A percentile compares a stretch with the other conserved stretches of the same genome.
Conservation (phyloP, 1,140 invertebrate genomes). For the Sipha flava region DNA sequence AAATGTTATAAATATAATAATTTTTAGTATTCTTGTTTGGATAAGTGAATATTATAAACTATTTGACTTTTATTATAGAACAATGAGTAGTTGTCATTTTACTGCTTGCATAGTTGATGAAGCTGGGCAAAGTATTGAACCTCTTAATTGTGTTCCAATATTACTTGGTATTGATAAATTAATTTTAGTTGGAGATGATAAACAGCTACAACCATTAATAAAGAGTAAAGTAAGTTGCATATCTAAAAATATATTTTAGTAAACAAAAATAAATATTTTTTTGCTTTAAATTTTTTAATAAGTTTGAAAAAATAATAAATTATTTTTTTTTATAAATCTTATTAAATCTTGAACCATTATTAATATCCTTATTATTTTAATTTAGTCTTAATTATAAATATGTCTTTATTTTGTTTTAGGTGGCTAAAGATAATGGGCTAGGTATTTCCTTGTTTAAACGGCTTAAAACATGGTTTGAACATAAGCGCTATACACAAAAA, state of each 20-base stretch:
- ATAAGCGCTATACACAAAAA: conserved; percentile 36
- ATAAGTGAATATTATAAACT: not conserved
- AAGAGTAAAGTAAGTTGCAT: conserved; percentile 53
- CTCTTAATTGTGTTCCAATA: conserved; percentile 71
- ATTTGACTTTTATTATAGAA: not conserved
- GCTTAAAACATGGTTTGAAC: conserved; percentile 47
- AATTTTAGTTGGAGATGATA: conserved; percentile 79
- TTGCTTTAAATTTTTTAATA: not conserved
- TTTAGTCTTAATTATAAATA: not conserved
- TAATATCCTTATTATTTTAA: not conserved
- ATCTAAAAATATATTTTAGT: not conserved
- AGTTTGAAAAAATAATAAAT: not conserved
- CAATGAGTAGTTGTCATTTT: not conserved
- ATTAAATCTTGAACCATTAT: no score
- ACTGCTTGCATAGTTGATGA: conserved; percentile 77
- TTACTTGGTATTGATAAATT: conserved; percentile 61
- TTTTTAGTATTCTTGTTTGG: not conserved
- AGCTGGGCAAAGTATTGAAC: conserved; percentile 77
- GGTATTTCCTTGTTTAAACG: conserved; percentile 59
- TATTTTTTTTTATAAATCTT: no score
- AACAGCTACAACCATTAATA: conserved; percentile 76
- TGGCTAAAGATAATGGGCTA: conserved; percentile 52
- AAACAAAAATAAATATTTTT: not conserved
- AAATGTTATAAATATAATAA: not conserved
- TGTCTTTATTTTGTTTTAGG: conserved; percentile 42